Evolutionary conservation across 2,888 invertebrate genomes (phyloP), one percentile per base, ranked within the genome.

Genomic region (Sphecodes monilicornis): DNA sequence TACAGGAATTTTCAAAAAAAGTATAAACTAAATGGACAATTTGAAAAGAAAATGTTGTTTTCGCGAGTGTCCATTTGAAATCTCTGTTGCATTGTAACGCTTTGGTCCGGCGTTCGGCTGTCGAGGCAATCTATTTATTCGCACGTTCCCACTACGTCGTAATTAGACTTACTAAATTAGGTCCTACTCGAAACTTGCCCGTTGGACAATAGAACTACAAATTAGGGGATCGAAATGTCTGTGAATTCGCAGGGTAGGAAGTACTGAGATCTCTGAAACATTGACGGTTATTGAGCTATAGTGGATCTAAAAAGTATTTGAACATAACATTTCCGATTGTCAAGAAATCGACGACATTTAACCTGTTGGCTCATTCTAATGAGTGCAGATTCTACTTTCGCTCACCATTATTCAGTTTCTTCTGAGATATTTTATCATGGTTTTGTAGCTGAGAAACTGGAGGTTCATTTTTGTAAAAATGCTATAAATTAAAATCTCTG

Each of bases 101-200:
- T 84, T 80, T 74, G 76, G 68, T 64, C 64, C 66, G 69, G 72
- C 43, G 64, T 57, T 43, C 70, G 60, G n/a, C 26, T 22, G 54
- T 41, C 78, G 69, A 66, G 41, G 22, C 84, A 26, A 80, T 80
- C 85, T 84, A 82, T 85, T 85, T 81, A 78, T 85, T 81, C 76
- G 72, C 78, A 18, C 70, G 36, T 64, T 32, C 43, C 54, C 39
- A 13, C 75, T 22, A 69, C 50, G 76, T 83, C 66, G 75, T 73
- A 85, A 84, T 84, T 84, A 85, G 76, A 84, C 72, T 77, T 57
- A 57, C 60, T 36, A 60, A 79, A 76, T 60, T n/a, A 60, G 41
- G n/a, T 60, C 43, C 22, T 66, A 10, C 54, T 74, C 26, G 32
- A 22, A 73, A 60, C 73, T 69, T 76, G 60, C 46, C 64, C 18